These are phyloP conservation scores for Scaptomyza graminum DNA, from an alignment of 1,140 invertebrate species.

Conservation along the genomic window DNA sequence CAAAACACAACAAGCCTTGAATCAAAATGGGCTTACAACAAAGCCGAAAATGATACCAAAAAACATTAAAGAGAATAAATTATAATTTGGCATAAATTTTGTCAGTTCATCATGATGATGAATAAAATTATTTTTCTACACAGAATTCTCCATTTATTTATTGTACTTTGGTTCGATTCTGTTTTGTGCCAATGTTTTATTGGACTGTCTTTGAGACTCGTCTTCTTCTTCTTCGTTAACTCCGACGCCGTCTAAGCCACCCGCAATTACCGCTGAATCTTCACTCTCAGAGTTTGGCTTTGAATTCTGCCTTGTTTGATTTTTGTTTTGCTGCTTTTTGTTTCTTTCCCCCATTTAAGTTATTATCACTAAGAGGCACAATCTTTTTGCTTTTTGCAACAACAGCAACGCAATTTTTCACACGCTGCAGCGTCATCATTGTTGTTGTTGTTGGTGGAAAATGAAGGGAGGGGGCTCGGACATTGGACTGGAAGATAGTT, in stretches of 20 bases:
- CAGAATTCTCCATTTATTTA: no score
- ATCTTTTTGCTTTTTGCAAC: conserved; percentile 8
- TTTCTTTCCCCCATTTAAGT: background rate
- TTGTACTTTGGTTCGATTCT: no score
- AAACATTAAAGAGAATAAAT: background rate
- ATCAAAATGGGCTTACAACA: conserved; percentile 38
- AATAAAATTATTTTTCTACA: no score
- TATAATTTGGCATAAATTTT: background rate
- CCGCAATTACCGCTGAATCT: no score
- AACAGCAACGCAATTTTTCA: conserved; percentile 37
- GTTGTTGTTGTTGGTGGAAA: background rate
- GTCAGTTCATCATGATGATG: no score
- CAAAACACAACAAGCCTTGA: conserved; percentile 20
- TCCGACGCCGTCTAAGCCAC: no score
- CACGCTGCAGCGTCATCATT: conserved; percentile 23
- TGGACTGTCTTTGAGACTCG: no score
- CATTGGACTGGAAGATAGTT: conserved; percentile 3
- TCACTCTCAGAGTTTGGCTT: no score
- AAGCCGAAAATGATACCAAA: conserved; percentile 3
- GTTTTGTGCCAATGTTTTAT: no score
- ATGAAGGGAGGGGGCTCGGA: background rate
- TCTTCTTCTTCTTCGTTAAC: no score
- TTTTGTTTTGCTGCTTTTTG: no score
- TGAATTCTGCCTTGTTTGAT: no score
- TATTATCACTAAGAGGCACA: conserved; percentile 26